These are phyloP conservation scores for Ahaetulla prasina DNA, from an alignment of 2,113 vertebrate species.

Conservation along the genomic window DNA sequence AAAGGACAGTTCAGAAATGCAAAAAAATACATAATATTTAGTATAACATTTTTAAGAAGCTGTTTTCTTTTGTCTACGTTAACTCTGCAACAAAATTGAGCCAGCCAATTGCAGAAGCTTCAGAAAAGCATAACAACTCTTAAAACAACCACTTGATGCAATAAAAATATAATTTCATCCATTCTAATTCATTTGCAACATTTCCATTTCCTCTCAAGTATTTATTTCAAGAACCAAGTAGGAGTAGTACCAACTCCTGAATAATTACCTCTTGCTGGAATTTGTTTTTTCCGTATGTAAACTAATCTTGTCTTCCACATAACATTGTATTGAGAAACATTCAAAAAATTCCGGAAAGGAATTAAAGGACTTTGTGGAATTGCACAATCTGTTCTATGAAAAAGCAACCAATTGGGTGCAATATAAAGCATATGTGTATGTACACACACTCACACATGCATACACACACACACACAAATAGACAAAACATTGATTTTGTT, in stretches of 20 bases:
- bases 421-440: not conserved
- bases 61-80: not conserved
- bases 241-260: not conserved
- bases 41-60: not conserved
- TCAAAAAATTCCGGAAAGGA: not conserved
- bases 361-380: not conserved
- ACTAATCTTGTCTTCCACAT: not conserved
- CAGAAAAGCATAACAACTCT: not conserved
- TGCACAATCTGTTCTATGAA: not conserved
- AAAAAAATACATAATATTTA: not conserved
- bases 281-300: not conserved
- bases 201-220: not conserved
- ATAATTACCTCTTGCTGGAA: not conserved
- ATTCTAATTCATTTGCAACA: not conserved
- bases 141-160: not conserved
- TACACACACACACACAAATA: not conserved
- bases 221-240: not conserved
- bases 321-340: constrained; percentile 1
- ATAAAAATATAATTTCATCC: not conserved
- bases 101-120: not conserved
- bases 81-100: not conserved
- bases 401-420: not conserved
- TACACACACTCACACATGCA: not conserved
- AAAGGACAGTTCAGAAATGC: not conserved
- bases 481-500: not conserved